A percentile compares a stretch with the other conserved stretches of the same genome.
These are phyloP conservation scores for Takifugu bimaculatus DNA, from an alignment of 2,113 vertebrate genomes.

Conservation along the genomic window DNA sequence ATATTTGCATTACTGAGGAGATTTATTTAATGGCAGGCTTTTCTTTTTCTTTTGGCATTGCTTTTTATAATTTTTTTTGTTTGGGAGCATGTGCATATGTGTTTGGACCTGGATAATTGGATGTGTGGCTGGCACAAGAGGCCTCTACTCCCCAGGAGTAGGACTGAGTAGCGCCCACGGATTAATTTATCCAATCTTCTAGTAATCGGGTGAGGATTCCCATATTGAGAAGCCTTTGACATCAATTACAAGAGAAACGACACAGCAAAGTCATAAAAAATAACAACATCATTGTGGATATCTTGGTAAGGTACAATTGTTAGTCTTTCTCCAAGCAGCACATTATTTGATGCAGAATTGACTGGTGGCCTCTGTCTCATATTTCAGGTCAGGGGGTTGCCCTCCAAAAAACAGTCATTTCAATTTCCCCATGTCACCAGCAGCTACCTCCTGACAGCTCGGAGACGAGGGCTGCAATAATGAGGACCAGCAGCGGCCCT, in stretches of 20 bases:
- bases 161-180: conserved; percentile 76
- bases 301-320: conserved; percentile 18
- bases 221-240: conserved; percentile 24
- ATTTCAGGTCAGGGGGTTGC: conserved; percentile 45
- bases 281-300: conserved; percentile 9
- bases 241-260: conserved; percentile 18
- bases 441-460: conserved; percentile 80
- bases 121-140: conserved; percentile 26
- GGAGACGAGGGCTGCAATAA: conserved; percentile 82
- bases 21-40: conserved; percentile 34
- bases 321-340: conserved; percentile 33
- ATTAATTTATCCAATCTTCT: conserved; percentile 87
- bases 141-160: conserved; percentile 67
- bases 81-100: conserved; percentile 4
- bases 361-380: conserved; percentile 41
- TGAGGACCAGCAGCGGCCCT: conserved; percentile 71
- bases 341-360: conserved; percentile 53
- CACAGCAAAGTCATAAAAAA: neutral
- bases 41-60: conserved; percentile 23
- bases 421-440: conserved; percentile 84
- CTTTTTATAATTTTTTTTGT: conserved; percentile 10
- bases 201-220: conserved; percentile 75
- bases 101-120: conserved; percentile 5
- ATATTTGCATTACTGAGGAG: conserved; percentile 39
- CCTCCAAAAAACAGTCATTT: conserved; percentile 57